Percentiles rank a stretch among this genome's conserved stretches.
Conservation (phyloP, 1,140 invertebrate genomes). For the Capitella teleta region DNA sequence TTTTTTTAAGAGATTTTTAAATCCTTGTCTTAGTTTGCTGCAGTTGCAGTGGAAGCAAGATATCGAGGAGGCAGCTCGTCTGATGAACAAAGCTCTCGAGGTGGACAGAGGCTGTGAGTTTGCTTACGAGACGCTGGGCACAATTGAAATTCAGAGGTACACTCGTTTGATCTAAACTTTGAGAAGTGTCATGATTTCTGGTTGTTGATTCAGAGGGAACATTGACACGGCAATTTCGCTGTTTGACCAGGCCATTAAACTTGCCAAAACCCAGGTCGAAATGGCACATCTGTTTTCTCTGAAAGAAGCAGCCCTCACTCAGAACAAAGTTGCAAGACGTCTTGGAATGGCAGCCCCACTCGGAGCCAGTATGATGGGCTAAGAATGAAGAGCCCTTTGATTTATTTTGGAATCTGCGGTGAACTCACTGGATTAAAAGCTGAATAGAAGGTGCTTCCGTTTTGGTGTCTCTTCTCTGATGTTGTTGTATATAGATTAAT, state of each 20-base stretch:
- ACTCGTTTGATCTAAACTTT: no score
- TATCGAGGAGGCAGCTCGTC: conserved; percentile 62
- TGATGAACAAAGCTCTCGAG: conserved; percentile 71
- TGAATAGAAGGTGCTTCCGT: no score
- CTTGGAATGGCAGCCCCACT: conserved; percentile 49
- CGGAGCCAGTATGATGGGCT: neutral
- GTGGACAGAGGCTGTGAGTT: conserved; percentile 85
- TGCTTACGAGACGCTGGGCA: conserved; percentile 86
- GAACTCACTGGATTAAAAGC: neutral
- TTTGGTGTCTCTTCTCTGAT: no score
- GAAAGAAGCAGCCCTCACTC: conserved; percentile 68
- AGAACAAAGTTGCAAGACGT: conserved; percentile 65
- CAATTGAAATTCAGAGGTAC: conserved; percentile 84
- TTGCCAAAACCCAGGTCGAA: conserved; percentile 73
- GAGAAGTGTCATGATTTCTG: no score
- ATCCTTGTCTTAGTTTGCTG: conserved; percentile 49
- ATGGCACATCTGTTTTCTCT: conserved; percentile 61
- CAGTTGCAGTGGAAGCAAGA: conserved; percentile 68
- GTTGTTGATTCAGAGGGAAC: conserved; percentile 56
- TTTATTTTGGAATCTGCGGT: neutral
- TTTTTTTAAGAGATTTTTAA: neutral
- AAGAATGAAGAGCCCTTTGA: neutral
- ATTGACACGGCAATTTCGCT: conserved; percentile 66
- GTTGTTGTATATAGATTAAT: no score
- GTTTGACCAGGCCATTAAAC: conserved; percentile 77